Evolutionary conservation across 2,888 invertebrate species (phyloP).

Genomic region (Drosophila setosimentum): DNA sequence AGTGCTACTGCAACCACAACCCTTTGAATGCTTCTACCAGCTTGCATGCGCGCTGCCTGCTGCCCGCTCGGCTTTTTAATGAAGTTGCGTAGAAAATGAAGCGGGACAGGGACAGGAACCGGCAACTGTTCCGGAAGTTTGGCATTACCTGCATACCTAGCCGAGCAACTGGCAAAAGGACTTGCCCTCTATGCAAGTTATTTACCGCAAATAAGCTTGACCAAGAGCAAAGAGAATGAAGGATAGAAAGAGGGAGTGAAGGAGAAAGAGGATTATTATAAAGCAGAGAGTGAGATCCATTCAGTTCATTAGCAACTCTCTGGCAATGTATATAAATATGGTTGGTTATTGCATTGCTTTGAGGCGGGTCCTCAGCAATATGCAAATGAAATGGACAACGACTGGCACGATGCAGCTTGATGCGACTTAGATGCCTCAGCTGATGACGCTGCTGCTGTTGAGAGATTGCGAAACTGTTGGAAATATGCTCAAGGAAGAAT

Average conservation of each 20-base stretch:
- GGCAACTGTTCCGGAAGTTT: conserved; percentile 48
- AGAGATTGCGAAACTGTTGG: conserved; percentile 22
- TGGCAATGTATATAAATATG: conserved; percentile 34
- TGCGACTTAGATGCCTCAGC: conserved; percentile 26
- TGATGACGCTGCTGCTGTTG: conserved; percentile 12
- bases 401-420: conserved; percentile 17
- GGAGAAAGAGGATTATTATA: neutral
- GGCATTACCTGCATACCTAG: conserved; percentile 67
- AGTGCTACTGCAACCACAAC: conserved; percentile 51
- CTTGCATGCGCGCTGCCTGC: neutral
- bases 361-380: conserved; percentile 4
- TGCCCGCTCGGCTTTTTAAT: conserved; percentile 49
- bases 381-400: conserved; percentile 44
- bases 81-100: conserved; percentile 63
- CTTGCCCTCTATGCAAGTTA: conserved; percentile 43
- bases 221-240: conserved; percentile 31
- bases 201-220: conserved; percentile 64
- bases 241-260: neutral
- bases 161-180: conserved; percentile 19
- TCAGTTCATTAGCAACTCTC: conserved; percentile 68
- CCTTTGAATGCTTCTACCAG: conserved; percentile 31
- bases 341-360: conserved; percentile 15
- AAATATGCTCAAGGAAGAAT: conserved; percentile 51
- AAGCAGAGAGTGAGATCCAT: conserved; percentile 25
- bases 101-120: conserved; percentile 14